phyloP scores from a whole-genome alignment of 1,140 invertebrate genomes.

The Drosophila subobscura region DNA sequence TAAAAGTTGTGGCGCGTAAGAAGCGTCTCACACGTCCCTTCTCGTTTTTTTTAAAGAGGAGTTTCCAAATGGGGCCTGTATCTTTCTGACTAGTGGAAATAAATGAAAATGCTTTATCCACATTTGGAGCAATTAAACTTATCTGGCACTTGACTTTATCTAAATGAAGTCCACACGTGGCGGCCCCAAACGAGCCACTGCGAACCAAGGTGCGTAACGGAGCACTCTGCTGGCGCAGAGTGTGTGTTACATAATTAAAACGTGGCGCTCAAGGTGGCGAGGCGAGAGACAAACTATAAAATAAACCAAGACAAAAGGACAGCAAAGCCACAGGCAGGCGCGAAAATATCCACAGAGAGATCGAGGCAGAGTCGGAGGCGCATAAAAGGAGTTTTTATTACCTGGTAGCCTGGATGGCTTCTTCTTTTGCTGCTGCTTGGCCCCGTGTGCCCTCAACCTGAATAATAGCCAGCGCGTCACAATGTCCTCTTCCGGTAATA shows the following conservation, averaged over 20 bases:
- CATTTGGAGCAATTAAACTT: conserved; percentile 42
- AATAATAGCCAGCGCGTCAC: conserved; percentile 69
- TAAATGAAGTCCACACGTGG: conserved; percentile 66
- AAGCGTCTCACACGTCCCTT: no score
- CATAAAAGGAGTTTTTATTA: conserved; percentile 73
- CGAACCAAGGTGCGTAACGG: conserved; percentile 66
- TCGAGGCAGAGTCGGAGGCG: conserved; percentile 41
- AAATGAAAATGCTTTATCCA: conserved; percentile 53
- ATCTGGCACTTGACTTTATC: conserved; percentile 50
- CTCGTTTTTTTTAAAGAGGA: conserved; percentile 6
- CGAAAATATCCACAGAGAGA: conserved; percentile 51
- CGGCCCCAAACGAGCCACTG: conserved; percentile 11
- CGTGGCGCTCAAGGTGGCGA: conserved; percentile 31
- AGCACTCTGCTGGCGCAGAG: conserved; percentile 59
- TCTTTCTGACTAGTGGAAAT: background rate
- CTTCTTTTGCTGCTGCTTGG: conserved; percentile 22
- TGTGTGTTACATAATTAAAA: conserved; percentile 77
- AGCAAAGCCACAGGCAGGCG: conserved; percentile 8
- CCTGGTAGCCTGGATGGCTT: background rate
- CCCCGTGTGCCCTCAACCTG: conserved; percentile 22
- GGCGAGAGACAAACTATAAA: conserved; percentile 76
- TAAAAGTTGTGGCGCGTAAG: no score
- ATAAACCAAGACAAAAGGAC: conserved; percentile 55
- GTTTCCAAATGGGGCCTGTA: background rate
- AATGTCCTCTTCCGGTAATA: conserved; percentile 76